phyloP scores from a whole-genome alignment of 1,140 invertebrate species.

The Pseudomyrmex pallidus region DNA sequence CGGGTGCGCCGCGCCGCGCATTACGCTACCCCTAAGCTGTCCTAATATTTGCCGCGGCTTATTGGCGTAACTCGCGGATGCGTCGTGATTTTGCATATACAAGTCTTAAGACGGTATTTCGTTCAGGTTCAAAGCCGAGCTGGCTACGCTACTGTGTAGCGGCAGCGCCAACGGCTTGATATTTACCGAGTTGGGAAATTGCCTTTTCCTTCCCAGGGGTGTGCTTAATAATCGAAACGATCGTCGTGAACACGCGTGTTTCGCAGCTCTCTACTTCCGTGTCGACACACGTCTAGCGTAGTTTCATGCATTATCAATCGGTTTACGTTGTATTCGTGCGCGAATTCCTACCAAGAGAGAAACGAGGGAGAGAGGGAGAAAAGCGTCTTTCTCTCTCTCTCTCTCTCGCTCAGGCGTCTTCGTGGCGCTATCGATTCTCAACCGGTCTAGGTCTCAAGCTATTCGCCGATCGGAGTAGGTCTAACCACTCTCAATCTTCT shows the following conservation, averaged over 20 bases:
- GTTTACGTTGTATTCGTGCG: conserved; percentile 8
- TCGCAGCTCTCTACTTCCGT: conserved; percentile 39
- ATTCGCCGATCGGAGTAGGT: conserved; percentile 49
- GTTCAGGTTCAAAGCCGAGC: conserved; percentile 23
- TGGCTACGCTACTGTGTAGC: not conserved
- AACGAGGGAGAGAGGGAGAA: not conserved
- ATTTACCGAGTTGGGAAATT: conserved; percentile 53
- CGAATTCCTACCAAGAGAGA: not conserved
- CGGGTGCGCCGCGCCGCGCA: too few relatives aligned
- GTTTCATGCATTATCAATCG: conserved; percentile 51
- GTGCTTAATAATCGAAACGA: conserved; percentile 50
- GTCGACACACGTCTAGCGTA: conserved; percentile 18
- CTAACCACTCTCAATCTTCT: conserved; percentile 54
- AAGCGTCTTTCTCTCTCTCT: not conserved
- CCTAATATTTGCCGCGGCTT: conserved; percentile 53
- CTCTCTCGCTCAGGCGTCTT: not conserved
- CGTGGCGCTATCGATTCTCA: conserved; percentile 42
- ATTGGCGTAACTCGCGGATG: conserved; percentile 32
- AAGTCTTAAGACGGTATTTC: conserved; percentile 9
- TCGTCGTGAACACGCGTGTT: conserved; percentile 37
- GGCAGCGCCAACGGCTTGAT: conserved; percentile 20
- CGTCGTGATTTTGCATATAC: conserved; percentile 32
- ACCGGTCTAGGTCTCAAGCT: conserved; percentile 43
- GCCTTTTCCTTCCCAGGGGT: not conserved
- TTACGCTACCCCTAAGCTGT: conserved; percentile 23